phyloP scores from a whole-genome alignment of 2,888 invertebrate genomes.

The Cerastis rubricosa region DNA sequence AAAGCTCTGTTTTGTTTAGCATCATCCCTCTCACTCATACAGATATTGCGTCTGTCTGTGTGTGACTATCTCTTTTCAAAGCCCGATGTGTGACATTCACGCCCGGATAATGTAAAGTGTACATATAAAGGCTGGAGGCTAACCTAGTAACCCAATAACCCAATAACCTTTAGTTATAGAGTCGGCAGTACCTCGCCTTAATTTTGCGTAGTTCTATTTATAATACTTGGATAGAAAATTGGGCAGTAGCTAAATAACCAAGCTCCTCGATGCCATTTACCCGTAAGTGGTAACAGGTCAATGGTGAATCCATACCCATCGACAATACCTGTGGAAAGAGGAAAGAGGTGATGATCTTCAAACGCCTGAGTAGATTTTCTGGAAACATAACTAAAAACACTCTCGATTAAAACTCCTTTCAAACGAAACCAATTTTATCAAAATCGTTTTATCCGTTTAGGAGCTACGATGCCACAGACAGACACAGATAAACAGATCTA shows the following conservation, averaged over 20 bases:
- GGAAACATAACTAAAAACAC: too few relatives aligned
- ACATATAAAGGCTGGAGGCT: background rate
- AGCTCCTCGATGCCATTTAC: background rate
- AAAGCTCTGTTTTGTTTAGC: background rate
- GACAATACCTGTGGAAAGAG: too few relatives aligned
- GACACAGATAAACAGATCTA: too few relatives aligned
- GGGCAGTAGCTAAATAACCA: constrained; percentile 20
- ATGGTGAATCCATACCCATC: too few relatives aligned
- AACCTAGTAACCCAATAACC: constrained; percentile 48
- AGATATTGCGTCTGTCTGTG: background rate
- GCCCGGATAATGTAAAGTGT: background rate
- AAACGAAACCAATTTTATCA: too few relatives aligned
- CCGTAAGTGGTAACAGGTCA: background rate
- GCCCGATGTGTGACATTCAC: constrained; percentile 3
- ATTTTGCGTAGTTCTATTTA: constrained; percentile 45
- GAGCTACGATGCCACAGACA: too few relatives aligned
- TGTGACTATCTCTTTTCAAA: background rate
- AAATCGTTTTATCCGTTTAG: too few relatives aligned
- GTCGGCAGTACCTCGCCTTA: constrained; percentile 13
- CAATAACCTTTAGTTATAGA: constrained; percentile 39
- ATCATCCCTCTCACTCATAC: too few relatives aligned
- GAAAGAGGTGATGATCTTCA: too few relatives aligned
- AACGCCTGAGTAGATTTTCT: too few relatives aligned
- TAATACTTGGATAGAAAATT: constrained; percentile 21
- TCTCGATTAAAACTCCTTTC: too few relatives aligned